Evolutionary conservation across 2,797 vertebrate genomes (phyloP).

Genomic region (Steatocranus sp.): DNA sequence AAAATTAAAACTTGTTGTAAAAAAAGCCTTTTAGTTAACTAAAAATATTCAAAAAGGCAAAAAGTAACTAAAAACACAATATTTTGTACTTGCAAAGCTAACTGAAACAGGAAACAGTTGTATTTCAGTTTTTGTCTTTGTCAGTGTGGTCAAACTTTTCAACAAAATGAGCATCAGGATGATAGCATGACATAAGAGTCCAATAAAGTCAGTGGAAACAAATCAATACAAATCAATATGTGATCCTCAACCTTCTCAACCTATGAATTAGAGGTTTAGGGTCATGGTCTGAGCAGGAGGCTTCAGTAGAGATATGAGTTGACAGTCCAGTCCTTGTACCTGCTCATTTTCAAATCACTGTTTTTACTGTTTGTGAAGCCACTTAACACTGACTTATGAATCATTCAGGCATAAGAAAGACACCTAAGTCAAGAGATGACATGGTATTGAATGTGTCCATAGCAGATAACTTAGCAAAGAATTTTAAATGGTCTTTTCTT

Average conservation of each 20-base stretch:
- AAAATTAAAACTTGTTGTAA: not conserved
- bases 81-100: not conserved
- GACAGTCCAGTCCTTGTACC: not conserved
- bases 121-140: not conserved
- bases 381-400: not conserved
- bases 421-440: fast-evolving
- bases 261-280: not conserved
- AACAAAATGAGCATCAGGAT: not conserved
- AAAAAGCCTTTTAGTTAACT: not conserved
- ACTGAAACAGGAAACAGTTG: not conserved
- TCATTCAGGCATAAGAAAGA: not conserved
- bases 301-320: not conserved
- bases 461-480: not conserved
- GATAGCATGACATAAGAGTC: not conserved
- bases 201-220: not conserved
- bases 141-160: not conserved
- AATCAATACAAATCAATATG: not conserved
- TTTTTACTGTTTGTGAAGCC: not conserved
- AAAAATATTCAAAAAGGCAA: not conserved
- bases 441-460: not conserved
- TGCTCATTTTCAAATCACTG: not conserved
- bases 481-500: not conserved
- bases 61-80: not conserved
- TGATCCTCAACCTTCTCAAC: not conserved
- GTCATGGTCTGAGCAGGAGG: fast-evolving